Evolutionary conservation across 2,797 vertebrate genomes (phyloP).

Genomic region (Siniperca obscura): DNA sequence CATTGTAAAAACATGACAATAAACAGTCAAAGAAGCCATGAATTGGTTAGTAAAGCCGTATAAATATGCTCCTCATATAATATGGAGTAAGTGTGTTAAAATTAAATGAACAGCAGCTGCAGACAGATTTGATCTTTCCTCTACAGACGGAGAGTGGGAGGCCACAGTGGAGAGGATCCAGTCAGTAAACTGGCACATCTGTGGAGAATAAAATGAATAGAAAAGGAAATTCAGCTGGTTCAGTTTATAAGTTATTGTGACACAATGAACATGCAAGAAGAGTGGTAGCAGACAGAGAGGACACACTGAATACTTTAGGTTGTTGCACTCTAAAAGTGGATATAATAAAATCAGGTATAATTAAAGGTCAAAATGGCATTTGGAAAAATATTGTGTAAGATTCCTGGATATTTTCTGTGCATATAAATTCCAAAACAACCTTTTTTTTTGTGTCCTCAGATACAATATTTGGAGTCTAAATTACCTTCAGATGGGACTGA

Average conservation of each 20-base stretch:
- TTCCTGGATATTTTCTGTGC: too few relatives aligned
- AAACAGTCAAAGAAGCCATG: not conserved
- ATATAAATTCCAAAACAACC: too few relatives aligned
- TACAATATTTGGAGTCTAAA: not conserved
- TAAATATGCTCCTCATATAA: not conserved
- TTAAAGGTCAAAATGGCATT: not conserved
- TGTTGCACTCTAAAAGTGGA: not conserved
- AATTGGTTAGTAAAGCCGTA: not conserved
- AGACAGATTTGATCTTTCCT: not conserved
- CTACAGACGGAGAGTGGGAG: slow-evolving; percentile 29
- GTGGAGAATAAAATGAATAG: slow-evolving; percentile 4
- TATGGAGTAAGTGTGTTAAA: not conserved
- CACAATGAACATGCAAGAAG: not conserved
- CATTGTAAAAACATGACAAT: not conserved
- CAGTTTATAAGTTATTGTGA: not conserved
- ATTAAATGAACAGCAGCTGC: not conserved
- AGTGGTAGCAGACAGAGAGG: not conserved
- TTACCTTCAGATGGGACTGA: not conserved
- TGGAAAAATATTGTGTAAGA: too few relatives aligned
- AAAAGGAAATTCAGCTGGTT: not conserved
- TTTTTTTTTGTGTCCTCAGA: not conserved
- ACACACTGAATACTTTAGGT: not conserved
- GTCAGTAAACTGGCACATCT: slow-evolving; percentile 60
- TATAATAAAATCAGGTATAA: not conserved
- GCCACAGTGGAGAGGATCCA: slow-evolving; percentile 58